Conservation (phyloP, 1,140 invertebrate genomes). For the Popillia japonica region DNA sequence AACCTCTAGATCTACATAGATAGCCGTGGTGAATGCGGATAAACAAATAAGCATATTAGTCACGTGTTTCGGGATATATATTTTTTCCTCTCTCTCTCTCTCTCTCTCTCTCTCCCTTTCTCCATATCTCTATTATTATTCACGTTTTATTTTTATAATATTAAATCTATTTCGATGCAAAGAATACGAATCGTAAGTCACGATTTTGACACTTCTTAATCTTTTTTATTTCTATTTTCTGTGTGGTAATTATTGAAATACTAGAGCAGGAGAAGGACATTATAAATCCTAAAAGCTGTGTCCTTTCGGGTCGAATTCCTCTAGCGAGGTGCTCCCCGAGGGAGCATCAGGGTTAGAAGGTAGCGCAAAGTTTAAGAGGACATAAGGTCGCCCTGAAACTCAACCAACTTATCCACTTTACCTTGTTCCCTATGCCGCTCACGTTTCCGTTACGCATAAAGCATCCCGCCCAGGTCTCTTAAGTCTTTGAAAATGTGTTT, state of each 20-base stretch:
- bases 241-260: not conserved
- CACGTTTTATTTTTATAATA: not conserved
- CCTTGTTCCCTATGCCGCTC: no score
- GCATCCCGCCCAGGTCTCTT: no score
- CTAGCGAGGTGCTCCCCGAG: no score
- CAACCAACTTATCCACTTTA: no score
- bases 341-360: no score
- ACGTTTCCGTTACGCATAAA: no score
- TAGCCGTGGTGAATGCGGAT: not conserved
- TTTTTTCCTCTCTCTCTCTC: not conserved
- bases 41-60: conserved; percentile 12
- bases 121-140: not conserved
- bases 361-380: no score
- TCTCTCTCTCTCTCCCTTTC: not conserved
- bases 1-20: not conserved
- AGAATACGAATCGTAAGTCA: not conserved
- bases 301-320: not conserved
- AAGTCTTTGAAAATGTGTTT: no score
- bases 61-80: not conserved
- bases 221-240: not conserved
- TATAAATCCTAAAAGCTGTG: not conserved
- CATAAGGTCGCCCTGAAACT: no score
- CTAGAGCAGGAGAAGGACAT: no score
- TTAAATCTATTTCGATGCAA: not conserved
- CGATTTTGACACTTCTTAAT: not conserved